Evolutionary conservation across 2,888 invertebrate genomes (phyloP).

Genomic region (Xestia c-nigrum): DNA sequence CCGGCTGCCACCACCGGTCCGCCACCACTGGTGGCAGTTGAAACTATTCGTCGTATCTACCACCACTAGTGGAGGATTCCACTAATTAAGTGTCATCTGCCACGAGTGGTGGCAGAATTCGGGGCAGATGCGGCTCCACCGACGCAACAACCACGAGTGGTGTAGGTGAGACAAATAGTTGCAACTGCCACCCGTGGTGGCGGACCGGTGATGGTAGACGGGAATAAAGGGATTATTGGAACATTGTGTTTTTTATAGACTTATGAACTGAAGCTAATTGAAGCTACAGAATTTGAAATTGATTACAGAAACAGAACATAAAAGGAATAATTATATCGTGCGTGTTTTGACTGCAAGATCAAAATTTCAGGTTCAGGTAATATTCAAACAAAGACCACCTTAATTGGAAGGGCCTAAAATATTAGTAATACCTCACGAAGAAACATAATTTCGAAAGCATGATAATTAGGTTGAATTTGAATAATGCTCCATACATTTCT

Average conservation of each 20-base stretch:
- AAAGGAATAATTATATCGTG: constrained; percentile 1
- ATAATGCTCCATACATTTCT: constrained; percentile 24
- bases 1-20: too few relatives aligned
- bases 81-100: too few relatives aligned
- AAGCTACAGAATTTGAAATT: neutral
- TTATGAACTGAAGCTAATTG: neutral
- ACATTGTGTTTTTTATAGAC: neutral
- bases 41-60: too few relatives aligned
- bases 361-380: constrained; percentile 11
- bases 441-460: constrained; percentile 11
- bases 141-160: too few relatives aligned
- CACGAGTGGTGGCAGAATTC: too few relatives aligned
- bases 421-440: constrained; percentile 10
- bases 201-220: too few relatives aligned
- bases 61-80: too few relatives aligned
- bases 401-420: constrained; percentile 25
- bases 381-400: constrained; percentile 12
- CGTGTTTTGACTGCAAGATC: neutral
- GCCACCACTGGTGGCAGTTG: too few relatives aligned
- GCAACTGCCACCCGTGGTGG: too few relatives aligned
- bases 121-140: too few relatives aligned
- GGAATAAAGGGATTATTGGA: neutral
- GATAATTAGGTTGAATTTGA: constrained; percentile 39
- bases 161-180: too few relatives aligned
- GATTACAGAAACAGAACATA: neutral